These are phyloP conservation scores for Drosophila melanosoma DNA, from an alignment of 2,888 invertebrate genomes.

Conservation along the genomic window DNA sequence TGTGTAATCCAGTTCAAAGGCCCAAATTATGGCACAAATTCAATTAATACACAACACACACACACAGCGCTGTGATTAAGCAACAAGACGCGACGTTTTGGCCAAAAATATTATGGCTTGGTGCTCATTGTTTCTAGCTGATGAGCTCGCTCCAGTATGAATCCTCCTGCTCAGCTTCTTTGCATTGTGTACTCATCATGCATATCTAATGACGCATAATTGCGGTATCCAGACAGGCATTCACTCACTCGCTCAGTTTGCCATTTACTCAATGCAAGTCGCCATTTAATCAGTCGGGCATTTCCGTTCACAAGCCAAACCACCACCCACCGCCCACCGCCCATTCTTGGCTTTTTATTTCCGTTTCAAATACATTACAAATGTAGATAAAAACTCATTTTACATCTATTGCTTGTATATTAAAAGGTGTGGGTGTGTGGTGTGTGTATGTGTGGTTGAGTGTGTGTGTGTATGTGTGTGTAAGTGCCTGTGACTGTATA, in stretches of 20 bases:
- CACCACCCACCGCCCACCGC: constrained; percentile 15
- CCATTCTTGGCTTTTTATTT: constrained; percentile 63
- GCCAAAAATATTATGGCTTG: neutral
- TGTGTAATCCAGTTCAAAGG: constrained; percentile 16
- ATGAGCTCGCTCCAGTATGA: constrained; percentile 23
- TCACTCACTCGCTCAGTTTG: constrained; percentile 27
- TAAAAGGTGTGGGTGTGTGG: neutral
- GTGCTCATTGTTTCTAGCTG: constrained; percentile 22
- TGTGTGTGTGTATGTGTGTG: neutral
- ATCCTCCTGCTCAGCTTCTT: constrained; percentile 3
- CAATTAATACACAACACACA: constrained; percentile 62
- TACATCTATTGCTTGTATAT: constrained; percentile 24
- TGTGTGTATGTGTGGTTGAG: neutral
- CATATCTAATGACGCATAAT: constrained; percentile 75
- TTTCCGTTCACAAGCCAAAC: constrained; percentile 57
- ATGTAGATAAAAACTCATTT: constrained; percentile 22
- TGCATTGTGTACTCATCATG: constrained; percentile 53
- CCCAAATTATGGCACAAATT: constrained; percentile 74
- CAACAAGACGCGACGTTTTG: neutral
- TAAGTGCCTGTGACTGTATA: constrained; percentile 22
- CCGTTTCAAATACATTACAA: constrained; percentile 73
- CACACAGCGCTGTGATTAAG: constrained; percentile 13
- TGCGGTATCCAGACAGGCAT: constrained; percentile 58
- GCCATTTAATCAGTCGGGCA: constrained; percentile 67
- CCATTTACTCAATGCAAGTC: constrained; percentile 39